Percentiles rank a stretch among this genome's conserved stretches.
Conservation (phyloP, 2,113 vertebrate genomes). For the Naja naja region DNA sequence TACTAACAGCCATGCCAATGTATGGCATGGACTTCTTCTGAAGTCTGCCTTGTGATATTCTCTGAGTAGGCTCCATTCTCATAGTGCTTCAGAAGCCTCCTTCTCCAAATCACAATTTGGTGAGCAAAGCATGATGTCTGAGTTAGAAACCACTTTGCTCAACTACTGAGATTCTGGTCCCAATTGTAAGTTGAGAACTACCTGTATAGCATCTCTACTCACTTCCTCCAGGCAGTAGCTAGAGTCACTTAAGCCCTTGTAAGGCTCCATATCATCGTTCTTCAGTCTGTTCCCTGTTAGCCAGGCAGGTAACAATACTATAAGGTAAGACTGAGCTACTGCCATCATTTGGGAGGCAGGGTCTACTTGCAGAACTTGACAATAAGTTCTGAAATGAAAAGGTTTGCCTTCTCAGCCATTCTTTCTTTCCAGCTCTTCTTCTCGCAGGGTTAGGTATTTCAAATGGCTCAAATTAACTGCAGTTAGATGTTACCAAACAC, state of each 20-base stretch:
- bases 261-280: not conserved
- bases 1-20: no score
- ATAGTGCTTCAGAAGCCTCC: not conserved
- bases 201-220: not conserved
- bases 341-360: not conserved
- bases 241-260: not conserved
- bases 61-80: not conserved
- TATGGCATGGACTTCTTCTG: no score
- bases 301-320: not conserved
- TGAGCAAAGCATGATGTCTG: not conserved
- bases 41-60: not conserved
- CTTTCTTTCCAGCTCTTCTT: not conserved
- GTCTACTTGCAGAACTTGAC: not conserved
- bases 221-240: not conserved
- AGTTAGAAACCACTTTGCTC: not conserved
- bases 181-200: not conserved
- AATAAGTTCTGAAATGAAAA: not conserved
- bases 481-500: not conserved
- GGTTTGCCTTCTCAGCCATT: not conserved
- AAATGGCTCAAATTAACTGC: not conserved
- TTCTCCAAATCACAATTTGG: not conserved
- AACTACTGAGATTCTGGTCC: not conserved
- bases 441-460: not conserved
- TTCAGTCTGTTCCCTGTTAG: not conserved
- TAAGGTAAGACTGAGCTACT: not conserved